Base-by-base conservation (phyloP, 2,113 vertebrate genomes). In the Tychaedon coryphoeus region DNA sequence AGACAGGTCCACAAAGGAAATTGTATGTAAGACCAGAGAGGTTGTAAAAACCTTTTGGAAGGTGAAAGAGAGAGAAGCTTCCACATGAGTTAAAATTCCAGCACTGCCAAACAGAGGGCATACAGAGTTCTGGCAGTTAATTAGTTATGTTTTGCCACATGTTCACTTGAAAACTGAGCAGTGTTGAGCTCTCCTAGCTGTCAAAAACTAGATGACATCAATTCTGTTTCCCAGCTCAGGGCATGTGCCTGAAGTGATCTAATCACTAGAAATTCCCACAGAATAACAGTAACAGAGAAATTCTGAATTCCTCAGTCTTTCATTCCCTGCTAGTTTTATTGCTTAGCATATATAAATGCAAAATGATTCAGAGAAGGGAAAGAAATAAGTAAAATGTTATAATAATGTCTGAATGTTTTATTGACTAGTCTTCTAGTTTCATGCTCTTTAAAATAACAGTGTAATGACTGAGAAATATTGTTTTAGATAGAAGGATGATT, bases 201-300 rank as follows among this genome's bases (percentile, higher is more conserved):
- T 45, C 42, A 62, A 81, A 84, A 70, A 25, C 22, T n/a, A 54
- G 24, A 61, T 69, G 2, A 33, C 17, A 13, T 56, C 5, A 1
- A 28, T 74, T 76, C 48, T 67, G 43, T 64, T 74, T 78, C 43
- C 40, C 40, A 34, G 12, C 13, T 64, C 51, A 56, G 40, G 29
- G 60, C 8, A 36, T 10, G 9, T 12, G 24, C 23, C 40, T 40
- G 31, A 77, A 48, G 11, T 75, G n/a, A 47, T 47, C 19, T 36
- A 22, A 50, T 60, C 5, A 8, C 45, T 70, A 56, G 31, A 38
- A 83, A 60, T 74, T 45, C 19, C 38, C 0, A 0, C 1, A 0
- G 9, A 67, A 69, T 19, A 73, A 36, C 8, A 45, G 11, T 23
- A 36, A 45, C 2, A 3, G 31, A 51, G 40, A 65, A 57, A 66